A percentile compares a stretch with the other conserved stretches of the same genome.
These are phyloP conservation scores for Eumaeus atala DNA, from an alignment of 1,140 invertebrate genomes.

Conservation along the genomic window DNA sequence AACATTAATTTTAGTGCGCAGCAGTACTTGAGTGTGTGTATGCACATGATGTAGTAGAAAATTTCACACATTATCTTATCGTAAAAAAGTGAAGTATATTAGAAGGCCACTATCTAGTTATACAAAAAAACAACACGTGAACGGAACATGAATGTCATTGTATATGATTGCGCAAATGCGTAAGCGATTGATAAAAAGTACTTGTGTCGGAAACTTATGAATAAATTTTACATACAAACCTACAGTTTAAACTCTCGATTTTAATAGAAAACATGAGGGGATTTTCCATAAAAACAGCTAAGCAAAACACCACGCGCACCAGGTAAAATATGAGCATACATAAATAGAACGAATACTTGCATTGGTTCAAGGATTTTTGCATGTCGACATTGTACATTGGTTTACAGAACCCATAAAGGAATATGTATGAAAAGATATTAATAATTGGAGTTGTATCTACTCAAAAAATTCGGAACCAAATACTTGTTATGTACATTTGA, in stretches of 20 bases:
- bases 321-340: not conserved
- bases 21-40: no score
- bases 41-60: no score
- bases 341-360: slow-evolving; percentile 4
- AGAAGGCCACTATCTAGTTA: no score
- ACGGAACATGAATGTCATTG: not conserved
- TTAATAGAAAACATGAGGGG: slow-evolving; percentile 3
- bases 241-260: slow-evolving; percentile 5
- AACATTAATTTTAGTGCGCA: no score
- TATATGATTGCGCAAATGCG: slow-evolving; percentile 3
- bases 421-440: not conserved
- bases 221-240: slow-evolving; percentile 1
- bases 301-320: not conserved
- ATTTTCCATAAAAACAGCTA: slow-evolving; percentile 1
- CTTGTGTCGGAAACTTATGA: not conserved
- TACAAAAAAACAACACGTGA: slow-evolving; percentile 6
- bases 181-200: slow-evolving; percentile 1
- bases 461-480: no score
- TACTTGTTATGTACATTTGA: no score
- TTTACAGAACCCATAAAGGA: not conserved
- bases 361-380: slow-evolving; percentile 1
- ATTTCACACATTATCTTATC: no score
- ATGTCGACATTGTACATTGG: not conserved
- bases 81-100: not conserved
- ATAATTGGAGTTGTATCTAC: no score